Conservation (phyloP, 2,797 vertebrate species). For the Xerus rutilus region DNA sequence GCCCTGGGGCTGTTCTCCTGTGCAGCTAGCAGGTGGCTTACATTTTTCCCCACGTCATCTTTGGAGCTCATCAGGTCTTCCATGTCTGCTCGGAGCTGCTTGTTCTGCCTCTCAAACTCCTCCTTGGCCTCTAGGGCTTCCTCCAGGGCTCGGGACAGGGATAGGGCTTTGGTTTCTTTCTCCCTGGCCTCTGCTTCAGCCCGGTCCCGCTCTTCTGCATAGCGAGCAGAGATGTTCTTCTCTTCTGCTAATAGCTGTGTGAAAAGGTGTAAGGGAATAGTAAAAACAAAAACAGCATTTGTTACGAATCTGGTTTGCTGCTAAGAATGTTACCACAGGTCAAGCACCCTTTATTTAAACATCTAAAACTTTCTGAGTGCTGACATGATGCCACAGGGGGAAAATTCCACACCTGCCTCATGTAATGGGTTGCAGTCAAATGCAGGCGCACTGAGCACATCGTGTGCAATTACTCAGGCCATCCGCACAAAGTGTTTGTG, state of each 20-base stretch:
- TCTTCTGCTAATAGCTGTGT: conserved; percentile 91
- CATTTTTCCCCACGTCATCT: conserved; percentile 93
- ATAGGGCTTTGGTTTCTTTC: conserved; percentile 92
- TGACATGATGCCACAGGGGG: neutral
- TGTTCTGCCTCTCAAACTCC: conserved; percentile 92
- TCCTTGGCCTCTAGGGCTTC: conserved; percentile 92
- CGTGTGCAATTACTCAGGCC: neutral
- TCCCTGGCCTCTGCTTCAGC: conserved; percentile 92
- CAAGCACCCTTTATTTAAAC: neutral
- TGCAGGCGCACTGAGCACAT: neutral
- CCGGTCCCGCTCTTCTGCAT: conserved; percentile 91
- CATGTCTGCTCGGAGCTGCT: conserved; percentile 92
- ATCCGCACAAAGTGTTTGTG: neutral
- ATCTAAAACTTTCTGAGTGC: neutral
- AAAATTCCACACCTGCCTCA: neutral
- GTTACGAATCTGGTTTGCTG: rapidly evolving
- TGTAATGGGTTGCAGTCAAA: neutral
- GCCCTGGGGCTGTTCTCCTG: neutral
- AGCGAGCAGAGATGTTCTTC: conserved; percentile 91
- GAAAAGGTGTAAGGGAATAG: neutral
- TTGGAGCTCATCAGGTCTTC: conserved; percentile 93
- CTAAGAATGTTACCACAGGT: neutral
- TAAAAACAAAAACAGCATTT: neutral
- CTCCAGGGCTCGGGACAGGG: conserved; percentile 90
- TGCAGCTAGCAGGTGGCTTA: conserved; percentile 76